phyloP scores from a whole-genome alignment of 2,888 invertebrate genomes.

The Stenoptilia bipunctidactyla region DNA sequence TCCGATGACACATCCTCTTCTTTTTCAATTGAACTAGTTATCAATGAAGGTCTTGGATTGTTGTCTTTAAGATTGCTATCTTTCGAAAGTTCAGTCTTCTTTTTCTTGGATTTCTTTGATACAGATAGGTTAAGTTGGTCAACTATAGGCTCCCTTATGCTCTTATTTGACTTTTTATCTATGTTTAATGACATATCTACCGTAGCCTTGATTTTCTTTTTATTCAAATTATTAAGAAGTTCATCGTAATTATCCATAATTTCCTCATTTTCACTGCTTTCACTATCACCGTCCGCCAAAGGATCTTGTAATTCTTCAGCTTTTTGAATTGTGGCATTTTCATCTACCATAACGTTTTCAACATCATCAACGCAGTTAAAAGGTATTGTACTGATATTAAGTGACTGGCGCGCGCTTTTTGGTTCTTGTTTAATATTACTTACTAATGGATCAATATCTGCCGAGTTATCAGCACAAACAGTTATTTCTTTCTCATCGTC shows the following conservation, averaged over 20 bases:
- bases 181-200: conserved; percentile 40
- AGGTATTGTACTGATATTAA: conserved; percentile 30
- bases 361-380: conserved; percentile 33
- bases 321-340: conserved; percentile 28
- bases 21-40: too few species aligned
- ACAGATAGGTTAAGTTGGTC: conserved; percentile 51
- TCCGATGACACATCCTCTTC: conserved; percentile 31
- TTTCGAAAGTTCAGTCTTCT: conserved; percentile 13
- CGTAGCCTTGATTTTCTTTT: conserved; percentile 20
- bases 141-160: conserved; percentile 29
- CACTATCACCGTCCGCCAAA: conserved; percentile 17
- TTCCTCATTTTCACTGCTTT: conserved; percentile 42
- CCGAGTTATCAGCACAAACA: conserved; percentile 23
- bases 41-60: neutral
- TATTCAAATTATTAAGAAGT: conserved; percentile 36
- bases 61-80: conserved; percentile 12
- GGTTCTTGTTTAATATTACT: conserved; percentile 38
- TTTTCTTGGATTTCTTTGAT: conserved; percentile 27
- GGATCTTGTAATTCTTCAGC: conserved; percentile 37
- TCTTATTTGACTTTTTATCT: conserved; percentile 31
- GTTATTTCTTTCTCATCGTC: conserved; percentile 48
- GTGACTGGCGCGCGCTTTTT: conserved; percentile 36
- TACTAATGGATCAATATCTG: conserved; percentile 36
- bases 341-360: conserved; percentile 32
- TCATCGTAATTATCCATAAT: conserved; percentile 48